Base-by-base conservation (phyloP, 2,113 vertebrate species). In the Hippocampus abdominalis region DNA sequence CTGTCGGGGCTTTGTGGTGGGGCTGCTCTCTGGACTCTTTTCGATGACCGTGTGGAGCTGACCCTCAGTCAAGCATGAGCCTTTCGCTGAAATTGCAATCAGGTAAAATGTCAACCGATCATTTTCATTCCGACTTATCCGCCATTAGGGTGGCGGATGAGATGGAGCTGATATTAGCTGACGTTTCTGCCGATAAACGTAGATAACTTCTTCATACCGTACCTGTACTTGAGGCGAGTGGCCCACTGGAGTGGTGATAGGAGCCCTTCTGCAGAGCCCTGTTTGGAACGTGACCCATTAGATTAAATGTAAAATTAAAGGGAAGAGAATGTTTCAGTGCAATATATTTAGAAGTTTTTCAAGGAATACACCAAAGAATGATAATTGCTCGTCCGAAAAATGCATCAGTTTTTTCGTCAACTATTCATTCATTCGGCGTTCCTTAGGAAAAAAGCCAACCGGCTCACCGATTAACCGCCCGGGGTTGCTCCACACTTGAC, bases 1-100 rank as follows among this genome's bases (percentile, higher is more conserved):
- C 69, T 95, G 95, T 64, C 94, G 94, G 61, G 96, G 94, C 82
- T 91, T 95, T 77, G 83, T 84, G 1, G 91, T 93, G 42, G 96
- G 96, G 80, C 97, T 98, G 84, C 90, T 94, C 79, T 98, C 97
- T 0, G 97, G 96, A 80, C 96, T 98, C 85, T 95, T 96, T 88
- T 99, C 96, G 40, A 94, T 83, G 68, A 97, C 93, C 0, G 96
- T 95, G 81, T 98, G 95, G 76, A 98, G 93, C 61, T 94, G 95
- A 15, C 94, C 94, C 70, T 98, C 96, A 0, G 84, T n/a, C 3
- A 84, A 63, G 23, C 87, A 93, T 0, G 80, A 84, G n/a, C 88
- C 80, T 84, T 92, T 93, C 0, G 69, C 89, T 89, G 67, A n/a
- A 87, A 71, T 8, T 16, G 75, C 27, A 78, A 63, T 40, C 2